Conservation (phyloP, 2,888 invertebrate species). For the Geotrupes spiniger region DNA sequence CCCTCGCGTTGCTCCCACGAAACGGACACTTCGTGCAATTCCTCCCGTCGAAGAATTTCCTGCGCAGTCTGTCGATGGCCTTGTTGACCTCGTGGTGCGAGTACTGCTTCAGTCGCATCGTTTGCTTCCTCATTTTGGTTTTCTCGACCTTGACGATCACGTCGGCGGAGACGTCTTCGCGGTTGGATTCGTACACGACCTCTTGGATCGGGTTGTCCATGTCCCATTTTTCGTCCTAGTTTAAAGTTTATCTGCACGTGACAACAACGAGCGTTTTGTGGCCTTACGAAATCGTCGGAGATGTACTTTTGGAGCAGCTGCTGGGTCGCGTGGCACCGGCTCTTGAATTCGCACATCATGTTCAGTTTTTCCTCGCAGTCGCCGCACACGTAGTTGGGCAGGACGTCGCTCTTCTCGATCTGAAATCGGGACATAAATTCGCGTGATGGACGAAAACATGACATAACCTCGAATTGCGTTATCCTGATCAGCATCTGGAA, state of each 20-base stretch:
- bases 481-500: conserved; percentile 30
- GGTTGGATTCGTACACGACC: conserved; percentile 6
- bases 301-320: conserved; percentile 22
- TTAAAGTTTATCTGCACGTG: neutral
- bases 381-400: conserved; percentile 31
- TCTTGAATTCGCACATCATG: conserved; percentile 34
- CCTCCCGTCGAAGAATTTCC: conserved; percentile 29
- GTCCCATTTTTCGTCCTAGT: no score
- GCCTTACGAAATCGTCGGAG: conserved; percentile 7
- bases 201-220: neutral
- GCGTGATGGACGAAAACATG: conserved; percentile 5
- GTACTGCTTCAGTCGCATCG: conserved; percentile 28
- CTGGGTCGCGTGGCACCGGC: conserved; percentile 33
- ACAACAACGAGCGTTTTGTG: no score
- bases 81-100: conserved; percentile 31
- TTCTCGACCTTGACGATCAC: neutral
- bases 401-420: conserved; percentile 27
- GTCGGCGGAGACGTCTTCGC: no score
- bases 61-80: conserved; percentile 31
- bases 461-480: conserved; percentile 30
- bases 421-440: conserved; percentile 17
- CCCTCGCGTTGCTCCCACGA: conserved; percentile 31
- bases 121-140: conserved; percentile 13
- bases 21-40: conserved; percentile 38
- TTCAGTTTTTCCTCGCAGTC: conserved; percentile 35